phyloP scores from a whole-genome alignment of 2,888 invertebrate genomes.

The Charanyca ferruginea region DNA sequence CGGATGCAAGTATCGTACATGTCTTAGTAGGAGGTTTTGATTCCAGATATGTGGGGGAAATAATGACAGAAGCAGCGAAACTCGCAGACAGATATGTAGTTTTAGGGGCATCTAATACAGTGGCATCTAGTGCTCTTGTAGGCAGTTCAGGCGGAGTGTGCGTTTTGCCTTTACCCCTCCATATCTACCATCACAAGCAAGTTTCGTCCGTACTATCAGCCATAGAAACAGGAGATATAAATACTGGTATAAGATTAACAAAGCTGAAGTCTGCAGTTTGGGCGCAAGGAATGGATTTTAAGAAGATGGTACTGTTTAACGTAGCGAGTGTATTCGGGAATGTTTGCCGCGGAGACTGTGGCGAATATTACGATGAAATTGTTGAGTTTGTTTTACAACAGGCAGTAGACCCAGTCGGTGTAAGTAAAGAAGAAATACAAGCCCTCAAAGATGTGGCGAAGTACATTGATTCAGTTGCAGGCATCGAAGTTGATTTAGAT shows the following conservation, averaged over 20 bases:
- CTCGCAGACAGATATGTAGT: conserved; percentile 75
- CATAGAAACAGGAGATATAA: conserved; percentile 80
- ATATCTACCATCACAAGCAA: conserved; percentile 81
- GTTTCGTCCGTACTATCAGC: conserved; percentile 74
- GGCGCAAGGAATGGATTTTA: conserved; percentile 85
- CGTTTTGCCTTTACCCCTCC: conserved; percentile 80
- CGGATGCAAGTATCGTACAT: conserved; percentile 78
- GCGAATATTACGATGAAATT: conserved; percentile 80
- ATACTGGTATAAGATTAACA: conserved; percentile 68
- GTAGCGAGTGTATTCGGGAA: conserved; percentile 83
- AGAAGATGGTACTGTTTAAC: conserved; percentile 79
- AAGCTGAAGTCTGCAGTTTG: conserved; percentile 82
- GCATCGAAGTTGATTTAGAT: conserved; percentile 76
- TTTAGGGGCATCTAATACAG: conserved; percentile 75
- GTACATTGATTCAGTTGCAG: conserved; percentile 81
- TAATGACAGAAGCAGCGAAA: conserved; percentile 80
- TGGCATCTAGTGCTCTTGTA: conserved; percentile 73
- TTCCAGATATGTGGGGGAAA: conserved; percentile 76
- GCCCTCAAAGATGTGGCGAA: conserved; percentile 74
- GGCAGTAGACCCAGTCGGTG: conserved; percentile 69
- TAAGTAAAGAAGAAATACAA: conserved; percentile 72
- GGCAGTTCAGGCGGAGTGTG: conserved; percentile 82
- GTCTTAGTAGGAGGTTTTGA: conserved; percentile 81
- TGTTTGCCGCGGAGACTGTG: conserved; percentile 81
- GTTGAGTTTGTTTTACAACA: conserved; percentile 78